Conservation (phyloP, 1,140 invertebrate species). For the Oryzaephilus surinamensis region DNA sequence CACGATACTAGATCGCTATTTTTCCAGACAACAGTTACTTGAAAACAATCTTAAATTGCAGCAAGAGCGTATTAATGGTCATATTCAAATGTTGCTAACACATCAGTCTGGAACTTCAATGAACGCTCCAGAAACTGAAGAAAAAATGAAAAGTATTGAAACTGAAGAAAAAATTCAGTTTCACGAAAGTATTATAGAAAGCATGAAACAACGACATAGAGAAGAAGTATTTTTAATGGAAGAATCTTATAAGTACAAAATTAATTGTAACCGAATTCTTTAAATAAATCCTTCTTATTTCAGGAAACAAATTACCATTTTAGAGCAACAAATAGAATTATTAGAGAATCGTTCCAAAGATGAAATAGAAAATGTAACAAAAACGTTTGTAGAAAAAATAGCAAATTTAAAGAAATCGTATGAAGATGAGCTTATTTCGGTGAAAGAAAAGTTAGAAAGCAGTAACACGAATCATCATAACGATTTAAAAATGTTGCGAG, state of each 20-base stretch:
- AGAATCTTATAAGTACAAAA: constrained; percentile 39
- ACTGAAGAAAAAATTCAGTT: constrained; percentile 17
- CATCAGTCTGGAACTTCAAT: constrained; percentile 21
- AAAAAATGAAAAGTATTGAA: constrained; percentile 9
- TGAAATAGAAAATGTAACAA: constrained; percentile 31
- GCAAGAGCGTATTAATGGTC: constrained; percentile 42
- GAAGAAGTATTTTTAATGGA: constrained; percentile 42
- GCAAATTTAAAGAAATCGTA: constrained; percentile 24
- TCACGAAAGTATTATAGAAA: constrained; percentile 33
- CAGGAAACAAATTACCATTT: constrained; percentile 39
- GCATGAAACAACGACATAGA: constrained; percentile 38
- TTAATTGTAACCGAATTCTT: constrained; percentile 1
- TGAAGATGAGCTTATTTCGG: too few relatives aligned
- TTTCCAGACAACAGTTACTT: constrained; percentile 39
- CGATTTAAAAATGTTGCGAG: constrained; percentile 34
- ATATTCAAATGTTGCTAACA: constrained; percentile 39
- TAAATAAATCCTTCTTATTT: constrained; percentile 7
- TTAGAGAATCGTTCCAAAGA: constrained; percentile 37
- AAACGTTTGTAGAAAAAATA: constrained; percentile 34
- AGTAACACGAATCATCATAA: constrained; percentile 35
- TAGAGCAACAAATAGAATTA: constrained; percentile 36
- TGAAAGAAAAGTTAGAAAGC: too few relatives aligned
- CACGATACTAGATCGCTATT: constrained; percentile 36
- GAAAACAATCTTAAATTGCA: constrained; percentile 40
- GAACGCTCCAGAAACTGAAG: constrained; percentile 4